Percentiles rank a stretch among this genome's conserved stretches.
phyloP scores from a whole-genome alignment of 2,797 vertebrate species.

The Neopelma chrysocephalum region DNA sequence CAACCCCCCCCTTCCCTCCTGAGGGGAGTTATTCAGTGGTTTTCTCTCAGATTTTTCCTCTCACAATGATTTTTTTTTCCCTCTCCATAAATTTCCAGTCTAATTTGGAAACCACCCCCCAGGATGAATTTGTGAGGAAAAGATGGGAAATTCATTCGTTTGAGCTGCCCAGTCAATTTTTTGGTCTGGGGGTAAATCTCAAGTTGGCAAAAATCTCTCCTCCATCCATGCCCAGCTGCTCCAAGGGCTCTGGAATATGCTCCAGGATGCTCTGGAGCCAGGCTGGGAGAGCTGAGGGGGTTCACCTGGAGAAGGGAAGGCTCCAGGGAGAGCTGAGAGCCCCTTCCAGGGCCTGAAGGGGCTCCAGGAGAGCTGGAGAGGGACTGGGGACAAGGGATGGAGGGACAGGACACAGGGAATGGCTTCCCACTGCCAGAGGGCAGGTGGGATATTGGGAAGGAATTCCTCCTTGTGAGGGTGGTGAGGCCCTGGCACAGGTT shows the following conservation, averaged over 20 bases:
- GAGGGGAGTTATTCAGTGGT: background rate
- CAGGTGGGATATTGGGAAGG: background rate
- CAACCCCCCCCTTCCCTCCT: background rate
- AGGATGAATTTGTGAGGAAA: background rate
- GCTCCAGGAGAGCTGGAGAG: background rate
- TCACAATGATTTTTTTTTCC: background rate
- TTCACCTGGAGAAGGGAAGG: background rate
- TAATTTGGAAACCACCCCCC: background rate
- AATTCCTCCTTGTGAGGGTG: background rate
- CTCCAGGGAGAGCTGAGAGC: background rate
- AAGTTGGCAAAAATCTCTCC: background rate
- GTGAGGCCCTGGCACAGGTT: no score
- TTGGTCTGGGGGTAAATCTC: background rate
- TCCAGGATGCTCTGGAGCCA: no score
- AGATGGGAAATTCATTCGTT: background rate
- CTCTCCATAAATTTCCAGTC: background rate
- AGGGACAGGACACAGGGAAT: background rate
- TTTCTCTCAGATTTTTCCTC: background rate
- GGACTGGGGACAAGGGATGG: background rate
- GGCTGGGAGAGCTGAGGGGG: background rate
- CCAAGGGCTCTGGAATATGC: no score
- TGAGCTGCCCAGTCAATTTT: background rate
- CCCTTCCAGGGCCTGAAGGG: background rate
- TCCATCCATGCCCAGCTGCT: background rate
- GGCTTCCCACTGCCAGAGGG: background rate